These are phyloP conservation scores for Autographa pulchrina DNA, from an alignment of 2,888 invertebrate species.

Conservation along the genomic window DNA sequence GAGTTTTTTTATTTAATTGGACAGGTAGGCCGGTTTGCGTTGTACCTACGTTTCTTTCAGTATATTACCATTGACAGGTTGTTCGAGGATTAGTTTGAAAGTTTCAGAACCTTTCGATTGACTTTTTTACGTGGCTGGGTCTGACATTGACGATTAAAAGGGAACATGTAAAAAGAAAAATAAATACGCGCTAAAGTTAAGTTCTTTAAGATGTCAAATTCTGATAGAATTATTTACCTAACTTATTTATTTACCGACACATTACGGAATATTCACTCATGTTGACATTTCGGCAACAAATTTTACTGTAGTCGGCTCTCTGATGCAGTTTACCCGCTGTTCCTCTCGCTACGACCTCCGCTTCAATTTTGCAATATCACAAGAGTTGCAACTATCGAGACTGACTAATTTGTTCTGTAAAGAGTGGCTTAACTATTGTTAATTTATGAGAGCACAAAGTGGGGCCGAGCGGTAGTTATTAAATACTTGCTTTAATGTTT, in stretches of 20 bases:
- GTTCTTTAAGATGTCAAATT: too few relatives aligned
- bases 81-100: too few relatives aligned
- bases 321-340: slow-evolving; percentile 15
- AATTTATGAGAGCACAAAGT: slow-evolving; percentile 61
- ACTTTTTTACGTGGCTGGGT: too few relatives aligned
- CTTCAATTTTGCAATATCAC: slow-evolving; percentile 47
- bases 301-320: background rate
- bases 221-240: too few relatives aligned
- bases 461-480: slow-evolving; percentile 35
- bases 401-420: slow-evolving; percentile 67
- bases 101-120: too few relatives aligned
- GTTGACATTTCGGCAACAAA: too few relatives aligned
- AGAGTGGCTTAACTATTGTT: slow-evolving; percentile 66
- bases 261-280: too few relatives aligned
- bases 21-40: slow-evolving; percentile 17
- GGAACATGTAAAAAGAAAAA: too few relatives aligned
- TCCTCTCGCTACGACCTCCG: background rate
- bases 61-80: background rate
- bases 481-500: slow-evolving; percentile 41
- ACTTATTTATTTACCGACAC: too few relatives aligned
- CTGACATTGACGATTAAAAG: too few relatives aligned
- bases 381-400: slow-evolving; percentile 59
- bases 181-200: too few relatives aligned
- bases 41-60: background rate
- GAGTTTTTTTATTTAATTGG: slow-evolving; percentile 40